Percentiles rank a stretch among this genome's conserved stretches.
Evolutionary conservation across 2,888 invertebrate species (phyloP).

Genomic region (Harpagoxenus sublaevis): DNA sequence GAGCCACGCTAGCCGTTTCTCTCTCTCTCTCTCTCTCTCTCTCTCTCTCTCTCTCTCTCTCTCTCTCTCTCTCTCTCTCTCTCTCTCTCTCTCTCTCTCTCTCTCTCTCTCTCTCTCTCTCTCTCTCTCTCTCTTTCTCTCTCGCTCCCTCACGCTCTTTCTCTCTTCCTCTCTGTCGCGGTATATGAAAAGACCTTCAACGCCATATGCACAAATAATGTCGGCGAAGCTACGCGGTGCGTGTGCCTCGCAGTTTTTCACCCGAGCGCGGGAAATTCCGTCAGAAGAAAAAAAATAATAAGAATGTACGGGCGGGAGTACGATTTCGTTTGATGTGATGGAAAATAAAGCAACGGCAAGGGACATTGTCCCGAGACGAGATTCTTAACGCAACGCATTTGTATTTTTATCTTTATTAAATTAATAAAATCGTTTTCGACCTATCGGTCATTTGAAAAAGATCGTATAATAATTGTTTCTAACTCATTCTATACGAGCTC

Average conservation of each 20-base stretch:
- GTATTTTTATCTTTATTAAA: background rate
- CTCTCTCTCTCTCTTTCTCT: background rate
- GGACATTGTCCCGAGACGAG: background rate
- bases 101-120: background rate
- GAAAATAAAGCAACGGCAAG: background rate
- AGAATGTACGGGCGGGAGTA: background rate
- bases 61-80: background rate
- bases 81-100: background rate
- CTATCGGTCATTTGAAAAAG: background rate
- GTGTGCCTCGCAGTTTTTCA: conserved; percentile 25
- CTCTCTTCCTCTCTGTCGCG: background rate
- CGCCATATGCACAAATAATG: conserved; percentile 49
- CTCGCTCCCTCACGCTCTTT: background rate
- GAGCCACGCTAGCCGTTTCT: background rate
- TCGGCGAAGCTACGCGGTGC: background rate
- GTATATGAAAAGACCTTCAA: conserved; percentile 20
- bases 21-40: background rate
- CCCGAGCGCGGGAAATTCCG: conserved; percentile 17
- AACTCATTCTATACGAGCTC: background rate
- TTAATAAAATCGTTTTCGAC: background rate
- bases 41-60: background rate
- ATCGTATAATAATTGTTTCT: background rate
- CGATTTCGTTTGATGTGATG: background rate
- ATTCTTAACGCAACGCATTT: background rate
- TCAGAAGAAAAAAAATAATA: background rate